A percentile compares a stretch with the other conserved stretches of the same genome.
Conservation (phyloP, 2,888 invertebrate genomes). For the Athalia rosae region DNA sequence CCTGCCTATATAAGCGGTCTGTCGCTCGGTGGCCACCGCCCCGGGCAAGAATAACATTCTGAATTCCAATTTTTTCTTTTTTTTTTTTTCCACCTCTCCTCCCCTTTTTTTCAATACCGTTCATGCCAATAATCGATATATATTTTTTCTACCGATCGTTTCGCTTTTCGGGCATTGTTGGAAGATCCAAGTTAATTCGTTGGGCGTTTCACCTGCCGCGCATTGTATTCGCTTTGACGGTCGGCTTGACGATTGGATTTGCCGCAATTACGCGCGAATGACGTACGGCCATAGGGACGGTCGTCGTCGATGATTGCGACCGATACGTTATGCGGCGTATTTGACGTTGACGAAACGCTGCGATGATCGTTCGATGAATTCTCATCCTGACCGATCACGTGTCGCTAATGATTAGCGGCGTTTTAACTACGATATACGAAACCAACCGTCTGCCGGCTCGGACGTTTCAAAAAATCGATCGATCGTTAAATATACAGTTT, state of each 20-base stretch:
- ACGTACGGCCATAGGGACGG: background rate
- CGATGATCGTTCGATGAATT: constrained; percentile 14
- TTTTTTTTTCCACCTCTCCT: no score
- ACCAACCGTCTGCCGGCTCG: background rate
- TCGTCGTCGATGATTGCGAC: background rate
- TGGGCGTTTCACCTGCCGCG: background rate
- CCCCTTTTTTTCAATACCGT: background rate
- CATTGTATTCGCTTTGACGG: background rate
- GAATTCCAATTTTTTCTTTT: constrained; percentile 7
- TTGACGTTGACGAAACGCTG: constrained; percentile 26
- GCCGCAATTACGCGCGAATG: constrained; percentile 1
- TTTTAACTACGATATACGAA: no score
- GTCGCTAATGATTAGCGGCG: background rate
- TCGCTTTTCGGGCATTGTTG: background rate
- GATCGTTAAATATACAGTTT: no score
- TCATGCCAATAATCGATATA: background rate
- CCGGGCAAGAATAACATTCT: constrained; percentile 6
- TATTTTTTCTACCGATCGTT: constrained; percentile 12
- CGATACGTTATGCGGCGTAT: background rate
- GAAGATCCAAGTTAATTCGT: background rate
- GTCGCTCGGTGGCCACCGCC: constrained; percentile 8
- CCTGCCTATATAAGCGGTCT: constrained; percentile 19
- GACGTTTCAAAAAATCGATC: background rate
- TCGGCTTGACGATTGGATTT: constrained; percentile 11
- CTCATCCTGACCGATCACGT: constrained; percentile 27